Percentiles rank a stretch among this genome's conserved stretches.
phyloP scores from a whole-genome alignment of 1,140 invertebrate species.

The Heliconius himera region DNA sequence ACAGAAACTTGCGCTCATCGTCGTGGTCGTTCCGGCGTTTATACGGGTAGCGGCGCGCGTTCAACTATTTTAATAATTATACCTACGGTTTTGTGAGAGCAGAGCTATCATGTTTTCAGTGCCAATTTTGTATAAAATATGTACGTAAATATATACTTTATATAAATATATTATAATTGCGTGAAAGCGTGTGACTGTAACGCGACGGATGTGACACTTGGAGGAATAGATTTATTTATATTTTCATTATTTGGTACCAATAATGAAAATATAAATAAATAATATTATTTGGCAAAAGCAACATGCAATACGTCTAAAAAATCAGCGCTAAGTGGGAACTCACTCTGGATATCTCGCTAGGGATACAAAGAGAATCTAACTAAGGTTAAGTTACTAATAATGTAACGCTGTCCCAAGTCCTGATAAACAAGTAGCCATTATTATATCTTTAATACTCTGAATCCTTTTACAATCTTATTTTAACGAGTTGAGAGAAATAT shows the following conservation, averaged over 20 bases:
- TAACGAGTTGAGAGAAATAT: neutral
- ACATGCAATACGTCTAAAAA: too few relatives aligned
- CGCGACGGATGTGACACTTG: too few relatives aligned
- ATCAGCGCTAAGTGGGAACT: too few relatives aligned
- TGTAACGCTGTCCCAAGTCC: too few relatives aligned
- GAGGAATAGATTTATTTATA: too few relatives aligned
- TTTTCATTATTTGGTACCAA: too few relatives aligned
- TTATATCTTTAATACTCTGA: neutral
- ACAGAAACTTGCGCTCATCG: constrained; percentile 17
- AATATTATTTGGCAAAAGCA: too few relatives aligned
- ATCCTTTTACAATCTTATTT: neutral
- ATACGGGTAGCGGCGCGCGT: constrained; percentile 20
- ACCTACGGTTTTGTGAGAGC: neutral
- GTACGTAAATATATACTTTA: neutral
- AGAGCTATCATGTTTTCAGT: constrained; percentile 2
- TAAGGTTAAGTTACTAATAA: too few relatives aligned
- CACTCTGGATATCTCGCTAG: too few relatives aligned
- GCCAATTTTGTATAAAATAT: neutral
- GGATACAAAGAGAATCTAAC: too few relatives aligned
- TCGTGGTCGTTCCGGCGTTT: constrained; percentile 26
- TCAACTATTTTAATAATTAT: constrained; percentile 29
- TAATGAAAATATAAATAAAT: too few relatives aligned
- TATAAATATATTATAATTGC: neutral
- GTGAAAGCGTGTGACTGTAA: too few relatives aligned
- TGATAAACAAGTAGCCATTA: neutral